These are phyloP conservation scores for Dunckerocampus dactyliophorus DNA, from an alignment of 2,113 vertebrate species.

Conservation along the genomic window DNA sequence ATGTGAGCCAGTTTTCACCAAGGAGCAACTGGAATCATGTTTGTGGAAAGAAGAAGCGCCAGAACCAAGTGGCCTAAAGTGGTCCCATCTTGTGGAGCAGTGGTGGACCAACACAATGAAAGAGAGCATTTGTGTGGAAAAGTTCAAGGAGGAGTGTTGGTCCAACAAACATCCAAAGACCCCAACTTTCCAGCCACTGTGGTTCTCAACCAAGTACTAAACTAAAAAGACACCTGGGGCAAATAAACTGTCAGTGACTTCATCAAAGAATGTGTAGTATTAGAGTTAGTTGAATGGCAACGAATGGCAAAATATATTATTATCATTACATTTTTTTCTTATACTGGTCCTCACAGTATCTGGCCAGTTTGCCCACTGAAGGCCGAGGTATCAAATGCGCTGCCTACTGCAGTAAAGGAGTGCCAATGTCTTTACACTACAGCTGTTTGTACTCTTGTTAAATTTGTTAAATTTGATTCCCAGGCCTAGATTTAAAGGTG, in stretches of 20 bases:
- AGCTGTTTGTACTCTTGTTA: too few species aligned
- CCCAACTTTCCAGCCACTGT: neutral
- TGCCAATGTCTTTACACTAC: too few species aligned
- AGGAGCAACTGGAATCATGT: slow-evolving; percentile 15
- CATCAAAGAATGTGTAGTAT: too few species aligned
- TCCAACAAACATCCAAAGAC: neutral
- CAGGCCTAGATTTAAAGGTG: too few species aligned
- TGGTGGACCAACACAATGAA: neutral
- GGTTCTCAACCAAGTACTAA: neutral
- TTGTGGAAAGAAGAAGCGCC: neutral
- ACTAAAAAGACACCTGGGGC: neutral
- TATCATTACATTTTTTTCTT: too few species aligned
- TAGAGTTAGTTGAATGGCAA: too few species aligned
- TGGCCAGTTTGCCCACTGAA: too few species aligned
- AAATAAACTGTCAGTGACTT: neutral
- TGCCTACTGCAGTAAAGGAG: too few species aligned
- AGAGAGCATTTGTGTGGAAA: neutral
- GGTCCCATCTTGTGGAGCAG: neutral
- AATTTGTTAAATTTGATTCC: too few species aligned
- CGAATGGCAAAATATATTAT: too few species aligned
- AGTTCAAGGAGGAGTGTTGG: neutral
- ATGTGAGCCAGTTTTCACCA: neutral
- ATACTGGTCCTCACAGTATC: too few species aligned
- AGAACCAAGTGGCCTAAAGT: neutral
- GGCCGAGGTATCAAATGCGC: too few species aligned